Percentiles rank a stretch among this genome's conserved stretches.
Conservation (phyloP, 2,888 invertebrate species). For the Polia nebulosa region DNA sequence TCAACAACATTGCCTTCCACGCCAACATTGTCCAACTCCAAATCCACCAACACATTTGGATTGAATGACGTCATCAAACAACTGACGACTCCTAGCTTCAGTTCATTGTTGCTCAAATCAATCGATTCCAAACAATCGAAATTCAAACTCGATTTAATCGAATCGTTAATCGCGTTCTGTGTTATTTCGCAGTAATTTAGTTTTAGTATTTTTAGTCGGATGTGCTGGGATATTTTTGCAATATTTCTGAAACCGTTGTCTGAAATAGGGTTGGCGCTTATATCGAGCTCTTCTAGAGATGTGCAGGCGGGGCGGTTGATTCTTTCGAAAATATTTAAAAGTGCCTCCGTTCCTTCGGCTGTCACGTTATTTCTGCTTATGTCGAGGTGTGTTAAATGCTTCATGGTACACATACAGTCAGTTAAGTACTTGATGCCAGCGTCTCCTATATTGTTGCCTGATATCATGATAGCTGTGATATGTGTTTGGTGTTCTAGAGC, state of each 20-base stretch:
- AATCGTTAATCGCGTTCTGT: constrained; percentile 76
- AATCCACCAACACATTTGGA: constrained; percentile 87
- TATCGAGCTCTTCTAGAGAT: constrained; percentile 91
- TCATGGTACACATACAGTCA: constrained; percentile 91
- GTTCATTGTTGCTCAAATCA: constrained; percentile 92
- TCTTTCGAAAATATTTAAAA: constrained; percentile 87
- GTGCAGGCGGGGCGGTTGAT: constrained; percentile 81
- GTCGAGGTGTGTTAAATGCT: constrained; percentile 91
- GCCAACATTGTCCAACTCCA: constrained; percentile 90
- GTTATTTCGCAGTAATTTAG: constrained; percentile 82
- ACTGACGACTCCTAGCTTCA: constrained; percentile 87
- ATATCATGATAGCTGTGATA: constrained; percentile 92
- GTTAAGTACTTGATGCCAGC: constrained; percentile 92
- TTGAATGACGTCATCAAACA: constrained; percentile 90
- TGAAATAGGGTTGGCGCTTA: constrained; percentile 94
- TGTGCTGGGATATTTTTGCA: constrained; percentile 79
- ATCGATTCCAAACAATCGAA: constrained; percentile 90
- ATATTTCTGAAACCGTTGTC: constrained; percentile 85
- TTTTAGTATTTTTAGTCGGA: constrained; percentile 82
- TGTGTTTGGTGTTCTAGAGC: constrained; percentile 93
- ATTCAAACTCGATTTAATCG: constrained; percentile 80
- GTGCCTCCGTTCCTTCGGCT: constrained; percentile 88
- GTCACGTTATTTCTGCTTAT: constrained; percentile 93
- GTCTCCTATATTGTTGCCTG: constrained; percentile 93
- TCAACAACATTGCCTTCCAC: constrained; percentile 84